phyloP scores from a whole-genome alignment of 92 coral and sea anemone genomes.

The Epizoanthus fatuus region DNA sequence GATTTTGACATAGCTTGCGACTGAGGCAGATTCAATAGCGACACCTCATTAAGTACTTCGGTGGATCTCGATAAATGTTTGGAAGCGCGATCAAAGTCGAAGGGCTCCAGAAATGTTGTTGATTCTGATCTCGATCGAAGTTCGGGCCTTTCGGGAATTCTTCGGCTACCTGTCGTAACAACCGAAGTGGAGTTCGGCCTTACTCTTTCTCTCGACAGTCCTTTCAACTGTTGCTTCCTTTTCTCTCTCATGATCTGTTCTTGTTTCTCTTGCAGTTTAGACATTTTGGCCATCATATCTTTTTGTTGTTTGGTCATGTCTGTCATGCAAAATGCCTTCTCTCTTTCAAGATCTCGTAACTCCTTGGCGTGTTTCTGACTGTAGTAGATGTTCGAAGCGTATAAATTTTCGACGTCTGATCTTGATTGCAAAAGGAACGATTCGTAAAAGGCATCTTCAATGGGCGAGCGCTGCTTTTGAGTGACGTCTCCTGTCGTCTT shows the following conservation, averaged over 20 bases:
- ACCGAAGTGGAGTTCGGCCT: constrained; percentile 92
- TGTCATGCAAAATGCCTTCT: constrained; percentile 67
- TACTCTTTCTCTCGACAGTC: constrained; percentile 41
- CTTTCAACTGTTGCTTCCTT: constrained; percentile 65
- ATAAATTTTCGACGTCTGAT: constrained; percentile 88
- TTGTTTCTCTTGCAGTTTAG: constrained; percentile 82
- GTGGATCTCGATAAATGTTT: constrained; percentile 76
- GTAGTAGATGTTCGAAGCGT: constrained; percentile 96
- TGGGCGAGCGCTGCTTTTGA: constrained; percentile 85
- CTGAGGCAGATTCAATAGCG: constrained; percentile 42
- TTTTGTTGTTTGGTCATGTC: constrained; percentile 85
- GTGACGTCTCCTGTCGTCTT: constrained; percentile 71
- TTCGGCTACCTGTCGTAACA: constrained; percentile 58
- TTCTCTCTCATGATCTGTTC: constrained; percentile 71
- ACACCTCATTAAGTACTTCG: constrained; percentile 55
- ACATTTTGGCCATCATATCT: constrained; percentile 87
- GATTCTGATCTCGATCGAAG: constrained; percentile 80
- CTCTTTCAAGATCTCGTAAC: constrained; percentile 80
- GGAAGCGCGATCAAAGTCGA: constrained; percentile 49
- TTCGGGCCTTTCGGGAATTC: constrained; percentile 50
- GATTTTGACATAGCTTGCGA: constrained; percentile 64
- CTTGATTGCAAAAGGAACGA: constrained; percentile 95
- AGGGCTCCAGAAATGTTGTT: constrained; percentile 77
- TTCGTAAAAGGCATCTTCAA: constrained; percentile 95
- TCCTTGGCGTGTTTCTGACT: constrained; percentile 92